Base-by-base conservation (phyloP, 2,888 invertebrate genomes). In the Volucella bombylans region DNA sequence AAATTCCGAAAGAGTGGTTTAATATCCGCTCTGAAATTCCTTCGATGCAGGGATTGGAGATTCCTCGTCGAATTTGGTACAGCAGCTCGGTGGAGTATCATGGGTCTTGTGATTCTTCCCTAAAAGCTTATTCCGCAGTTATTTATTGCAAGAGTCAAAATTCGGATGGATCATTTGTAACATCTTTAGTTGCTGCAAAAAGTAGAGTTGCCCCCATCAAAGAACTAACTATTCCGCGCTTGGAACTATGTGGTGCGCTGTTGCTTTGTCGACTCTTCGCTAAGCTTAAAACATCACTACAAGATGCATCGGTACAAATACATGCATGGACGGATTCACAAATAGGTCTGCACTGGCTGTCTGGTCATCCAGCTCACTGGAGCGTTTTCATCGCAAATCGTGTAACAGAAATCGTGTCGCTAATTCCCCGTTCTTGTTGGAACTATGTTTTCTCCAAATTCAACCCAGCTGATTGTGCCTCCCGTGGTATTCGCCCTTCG, bases 331-430 rank as follows among this genome's bases (percentile, higher is more conserved):
- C n/a, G n/a, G n/a, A n/a, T 45, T 76, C 81, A 72, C 62, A 43
- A 15, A 59, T 88, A 8, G 86, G 83, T 0, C 39, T 88, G 10
- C 52, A 85, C 10, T 88, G 88, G 88, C 14, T 87, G 1, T 68
- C 81, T 9, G 77, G 74, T 11, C 78, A 62, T 8, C 72, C 86
- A 9, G 49, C 67, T 6, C 82, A 59, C 6, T 88, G 87, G 86
- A 87, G 87, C 72, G 87, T 87, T 2, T 88, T 87, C 61, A 86
- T 88, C 8, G 85, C 82, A 6, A 87, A 87, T 47, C 79, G 87
- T 2, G 85, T 86, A 9, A 39, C 82, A n/a, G 65, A 81, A 52
- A 87, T 87, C 23, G 31, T 85, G 6, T 65, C 86, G 1, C 41
- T 43, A 0, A 39, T 73, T 2, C 31, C 79, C 1, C 15, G 23